Conservation (phyloP, 1,140 invertebrate species). For the Vanessa atalanta region DNA sequence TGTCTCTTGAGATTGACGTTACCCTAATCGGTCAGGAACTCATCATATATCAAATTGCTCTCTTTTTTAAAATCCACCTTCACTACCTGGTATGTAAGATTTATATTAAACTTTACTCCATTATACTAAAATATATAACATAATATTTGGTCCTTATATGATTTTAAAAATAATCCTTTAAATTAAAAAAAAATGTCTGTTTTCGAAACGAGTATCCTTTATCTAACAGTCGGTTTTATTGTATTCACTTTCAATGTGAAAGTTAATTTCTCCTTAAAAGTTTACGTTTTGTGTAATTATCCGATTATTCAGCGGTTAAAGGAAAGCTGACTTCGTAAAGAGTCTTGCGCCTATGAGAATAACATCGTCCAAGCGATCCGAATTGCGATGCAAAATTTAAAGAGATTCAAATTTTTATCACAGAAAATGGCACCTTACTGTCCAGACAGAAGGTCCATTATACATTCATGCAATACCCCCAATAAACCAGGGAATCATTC, state of each 20-base stretch:
- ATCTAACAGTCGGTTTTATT: not conserved
- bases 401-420: not conserved
- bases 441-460: not conserved
- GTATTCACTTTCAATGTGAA: not conserved
- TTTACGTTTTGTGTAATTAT: constrained; percentile 3
- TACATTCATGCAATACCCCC: not conserved
- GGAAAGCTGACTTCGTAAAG: constrained; percentile 31
- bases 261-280: not conserved
- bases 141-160: no score
- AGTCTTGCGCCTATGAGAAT: constrained; percentile 33
- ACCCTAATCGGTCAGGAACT: no score
- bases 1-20: no score
- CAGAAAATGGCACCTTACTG: not conserved
- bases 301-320: constrained; percentile 1
- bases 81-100: no score
- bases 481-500: constrained; percentile 14
- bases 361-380: constrained; percentile 33
- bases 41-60: no score
- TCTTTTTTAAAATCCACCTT: no score
- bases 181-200: no score
- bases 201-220: not conserved
- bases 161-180: no score
- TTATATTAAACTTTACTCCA: no score
- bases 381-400: constrained; percentile 40
- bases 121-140: no score